These are phyloP conservation scores for Tetramorium parvispinum DNA, from an alignment of 1,140 invertebrate species.

Conservation along the genomic window DNA sequence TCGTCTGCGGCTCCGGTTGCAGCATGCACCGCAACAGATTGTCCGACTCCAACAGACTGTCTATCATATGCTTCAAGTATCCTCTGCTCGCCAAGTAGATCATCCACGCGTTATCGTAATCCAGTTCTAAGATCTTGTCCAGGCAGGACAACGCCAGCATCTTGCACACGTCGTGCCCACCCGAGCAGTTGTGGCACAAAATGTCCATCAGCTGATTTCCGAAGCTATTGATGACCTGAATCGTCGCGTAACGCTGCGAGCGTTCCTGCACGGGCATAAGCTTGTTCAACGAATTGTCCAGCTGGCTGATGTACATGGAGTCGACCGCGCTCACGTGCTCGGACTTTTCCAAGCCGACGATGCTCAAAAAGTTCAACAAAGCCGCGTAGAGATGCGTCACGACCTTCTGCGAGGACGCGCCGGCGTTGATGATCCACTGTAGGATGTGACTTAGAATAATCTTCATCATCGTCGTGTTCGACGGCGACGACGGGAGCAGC, in stretches of 20 bases:
- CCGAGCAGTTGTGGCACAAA: slow-evolving; percentile 94
- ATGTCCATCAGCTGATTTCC: slow-evolving; percentile 94
- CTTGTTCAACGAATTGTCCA: slow-evolving; percentile 87
- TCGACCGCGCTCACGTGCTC: slow-evolving; percentile 71
- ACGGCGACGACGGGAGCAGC: slow-evolving; percentile 77
- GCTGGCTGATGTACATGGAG: slow-evolving; percentile 86
- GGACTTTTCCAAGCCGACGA: slow-evolving; percentile 88
- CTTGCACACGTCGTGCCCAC: slow-evolving; percentile 95
- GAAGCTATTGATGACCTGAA: slow-evolving; percentile 89
- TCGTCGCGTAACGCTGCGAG: slow-evolving; percentile 80
- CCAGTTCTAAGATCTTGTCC: slow-evolving; percentile 92
- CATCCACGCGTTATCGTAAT: slow-evolving; percentile 91
- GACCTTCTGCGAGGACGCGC: slow-evolving; percentile 91
- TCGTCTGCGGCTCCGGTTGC: slow-evolving; percentile 89
- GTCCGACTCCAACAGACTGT: slow-evolving; percentile 92
- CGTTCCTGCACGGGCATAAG: slow-evolving; percentile 83
- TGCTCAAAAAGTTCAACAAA: slow-evolving; percentile 91
- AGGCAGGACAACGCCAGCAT: slow-evolving; percentile 94
- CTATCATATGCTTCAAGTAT: slow-evolving; percentile 94
- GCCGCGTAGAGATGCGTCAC: slow-evolving; percentile 94
- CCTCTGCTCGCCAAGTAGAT: slow-evolving; percentile 91
- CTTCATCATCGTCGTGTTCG: slow-evolving; percentile 88
- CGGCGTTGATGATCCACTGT: slow-evolving; percentile 90
- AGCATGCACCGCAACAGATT: slow-evolving; percentile 89
- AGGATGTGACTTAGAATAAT: slow-evolving; percentile 90